These are phyloP conservation scores for Stenopsyche tienmushanensis DNA, from an alignment of 1,140 invertebrate genomes.

Conservation along the genomic window DNA sequence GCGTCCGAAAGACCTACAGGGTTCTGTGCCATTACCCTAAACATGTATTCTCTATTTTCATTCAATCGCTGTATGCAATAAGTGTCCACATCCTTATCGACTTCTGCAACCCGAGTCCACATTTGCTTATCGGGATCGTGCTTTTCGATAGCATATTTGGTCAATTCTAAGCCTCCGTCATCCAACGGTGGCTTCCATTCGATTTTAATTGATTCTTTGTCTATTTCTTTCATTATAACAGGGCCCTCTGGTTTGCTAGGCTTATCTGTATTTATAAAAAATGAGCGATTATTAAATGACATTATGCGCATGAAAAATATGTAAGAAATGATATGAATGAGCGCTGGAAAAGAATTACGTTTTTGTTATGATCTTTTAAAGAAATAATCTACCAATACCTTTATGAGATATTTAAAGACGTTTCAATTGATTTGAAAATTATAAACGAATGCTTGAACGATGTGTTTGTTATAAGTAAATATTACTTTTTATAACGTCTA, in stretches of 20 bases:
- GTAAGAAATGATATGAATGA: too few relatives aligned
- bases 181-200: constrained; percentile 81
- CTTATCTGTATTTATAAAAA: constrained; percentile 72
- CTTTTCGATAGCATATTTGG: constrained; percentile 80
- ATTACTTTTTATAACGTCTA: background rate
- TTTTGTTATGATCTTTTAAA: too few relatives aligned
- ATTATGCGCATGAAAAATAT: too few relatives aligned
- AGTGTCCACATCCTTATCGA: constrained; percentile 68
- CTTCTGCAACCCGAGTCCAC: constrained; percentile 77
- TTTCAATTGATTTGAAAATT: too few relatives aligned
- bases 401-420: too few relatives aligned
- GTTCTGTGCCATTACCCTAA: constrained; percentile 81
- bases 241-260: constrained; percentile 80
- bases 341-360: too few relatives aligned
- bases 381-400: too few relatives aligned
- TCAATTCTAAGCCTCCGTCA: constrained; percentile 77
- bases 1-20: constrained; percentile 76
- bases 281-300: too few relatives aligned
- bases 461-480: background rate
- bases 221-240: constrained; percentile 71
- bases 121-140: constrained; percentile 66
- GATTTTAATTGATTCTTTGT: constrained; percentile 69
- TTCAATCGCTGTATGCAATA: constrained; percentile 76
- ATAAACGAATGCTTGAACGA: too few relatives aligned
- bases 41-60: constrained; percentile 79